A percentile compares a stretch with the other conserved stretches of the same genome.
Conservation (phyloP, 2,113 vertebrate species). For the Gulo gulo region DNA sequence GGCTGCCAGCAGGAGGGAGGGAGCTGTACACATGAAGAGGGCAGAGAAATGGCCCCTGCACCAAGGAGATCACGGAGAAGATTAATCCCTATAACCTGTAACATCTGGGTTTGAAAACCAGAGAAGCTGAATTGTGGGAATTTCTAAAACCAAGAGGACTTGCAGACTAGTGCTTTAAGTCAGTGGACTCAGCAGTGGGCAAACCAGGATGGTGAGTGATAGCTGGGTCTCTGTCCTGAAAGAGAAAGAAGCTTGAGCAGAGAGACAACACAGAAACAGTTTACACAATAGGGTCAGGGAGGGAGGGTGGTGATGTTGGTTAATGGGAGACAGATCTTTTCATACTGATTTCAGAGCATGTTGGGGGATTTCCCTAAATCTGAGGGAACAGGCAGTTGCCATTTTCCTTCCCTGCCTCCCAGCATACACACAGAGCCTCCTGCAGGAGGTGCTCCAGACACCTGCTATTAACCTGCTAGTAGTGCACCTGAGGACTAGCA, state of each 20-base stretch:
- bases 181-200: neutral
- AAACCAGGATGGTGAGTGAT: neutral
- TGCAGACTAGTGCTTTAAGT: neutral
- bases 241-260: neutral
- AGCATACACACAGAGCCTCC: neutral
- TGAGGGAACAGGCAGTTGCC: neutral
- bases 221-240: neutral
- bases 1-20: neutral
- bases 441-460: neutral
- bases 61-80: neutral
- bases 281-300: neutral
- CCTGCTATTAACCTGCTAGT: neutral
- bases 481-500: neutral
- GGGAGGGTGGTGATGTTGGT: neutral
- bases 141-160: neutral
- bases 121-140: neutral
- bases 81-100: neutral
- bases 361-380: neutral
- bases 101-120: neutral
- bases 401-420: neutral
- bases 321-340: neutral
- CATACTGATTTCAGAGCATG: neutral
- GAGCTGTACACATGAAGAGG: neutral
- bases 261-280: neutral
- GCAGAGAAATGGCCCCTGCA: neutral